Conservation (phyloP, 2,113 vertebrate genomes). For the Leptobrachium ailaonicum region DNA sequence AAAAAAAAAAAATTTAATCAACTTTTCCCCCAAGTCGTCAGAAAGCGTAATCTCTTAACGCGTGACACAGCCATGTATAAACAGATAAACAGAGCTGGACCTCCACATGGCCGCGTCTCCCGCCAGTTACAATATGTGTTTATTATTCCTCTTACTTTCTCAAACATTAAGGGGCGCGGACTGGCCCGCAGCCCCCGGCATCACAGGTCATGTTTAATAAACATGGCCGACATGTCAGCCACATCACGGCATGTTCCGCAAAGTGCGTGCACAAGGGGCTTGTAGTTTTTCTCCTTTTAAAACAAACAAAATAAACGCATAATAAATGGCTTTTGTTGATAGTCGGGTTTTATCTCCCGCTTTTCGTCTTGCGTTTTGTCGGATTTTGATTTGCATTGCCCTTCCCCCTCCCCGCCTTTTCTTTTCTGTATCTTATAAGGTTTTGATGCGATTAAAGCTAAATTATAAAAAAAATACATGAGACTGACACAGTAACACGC, state of each 20-base stretch:
- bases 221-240: neutral
- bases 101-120: conserved; percentile 19
- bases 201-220: conserved; percentile 7
- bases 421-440: too few species aligned
- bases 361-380: too few species aligned
- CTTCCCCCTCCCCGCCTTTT: too few species aligned
- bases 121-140: conserved; percentile 30
- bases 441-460: too few species aligned
- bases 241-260: neutral
- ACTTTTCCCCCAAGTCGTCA: neutral
- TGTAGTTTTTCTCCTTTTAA: neutral
- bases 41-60: conserved; percentile 38
- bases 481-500: too few species aligned
- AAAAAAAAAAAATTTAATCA: too few species aligned
- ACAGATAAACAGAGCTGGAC: conserved; percentile 32
- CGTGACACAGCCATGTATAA: conserved; percentile 26
- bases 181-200: neutral
- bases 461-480: too few species aligned
- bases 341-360: too few species aligned
- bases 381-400: too few species aligned
- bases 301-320: neutral
- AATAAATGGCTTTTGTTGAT: too few species aligned
- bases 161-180: neutral
- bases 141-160: conserved; percentile 31
- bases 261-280: neutral